These are phyloP conservation scores for Lipophrys pholis DNA, from an alignment of 2,113 vertebrate genomes.

Conservation along the genomic window DNA sequence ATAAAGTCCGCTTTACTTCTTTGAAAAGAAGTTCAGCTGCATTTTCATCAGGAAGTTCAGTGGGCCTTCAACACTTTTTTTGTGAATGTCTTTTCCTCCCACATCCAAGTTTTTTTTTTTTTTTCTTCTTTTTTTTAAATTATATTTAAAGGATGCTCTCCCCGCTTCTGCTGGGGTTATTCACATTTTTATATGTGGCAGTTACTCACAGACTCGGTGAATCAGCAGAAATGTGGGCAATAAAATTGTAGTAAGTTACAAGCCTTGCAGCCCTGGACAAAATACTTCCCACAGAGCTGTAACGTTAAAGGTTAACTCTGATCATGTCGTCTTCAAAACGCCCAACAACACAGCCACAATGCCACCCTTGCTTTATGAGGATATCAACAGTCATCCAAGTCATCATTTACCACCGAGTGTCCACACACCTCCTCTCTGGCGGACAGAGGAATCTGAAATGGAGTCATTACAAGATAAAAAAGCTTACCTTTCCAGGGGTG, in stretches of 20 bases:
- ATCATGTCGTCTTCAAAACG: slow-evolving; percentile 52
- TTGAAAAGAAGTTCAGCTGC: slow-evolving; percentile 35
- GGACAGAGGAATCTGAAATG: slow-evolving; percentile 52
- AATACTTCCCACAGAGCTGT: slow-evolving; percentile 30
- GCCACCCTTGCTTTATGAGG: slow-evolving; percentile 56
- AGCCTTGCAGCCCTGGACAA: slow-evolving; percentile 22
- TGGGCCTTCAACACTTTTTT: slow-evolving; percentile 27
- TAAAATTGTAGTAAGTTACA: slow-evolving; percentile 51
- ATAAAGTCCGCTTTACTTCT: slow-evolving; percentile 20
- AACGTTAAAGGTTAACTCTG: slow-evolving; percentile 69
- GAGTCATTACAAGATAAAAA: slow-evolving; percentile 70
- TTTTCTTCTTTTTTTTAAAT: not conserved
- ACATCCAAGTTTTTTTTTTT: slow-evolving; percentile 27
- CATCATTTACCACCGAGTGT: slow-evolving; percentile 57
- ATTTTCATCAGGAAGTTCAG: slow-evolving; percentile 18
- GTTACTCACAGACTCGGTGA: slow-evolving; percentile 49
- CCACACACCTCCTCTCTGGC: slow-evolving; percentile 19
- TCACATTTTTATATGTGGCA: slow-evolving; percentile 55
- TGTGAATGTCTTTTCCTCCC: slow-evolving; percentile 31
- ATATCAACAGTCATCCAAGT: slow-evolving; percentile 61
- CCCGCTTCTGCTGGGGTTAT: slow-evolving; percentile 25
- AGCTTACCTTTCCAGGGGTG: slow-evolving; percentile 54
- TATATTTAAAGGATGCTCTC: slow-evolving; percentile 3
- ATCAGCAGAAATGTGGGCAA: slow-evolving; percentile 61
- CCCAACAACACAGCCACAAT: slow-evolving; percentile 15